A percentile compares a stretch with the other conserved stretches of the same genome.
Conservation (phyloP, 2,888 invertebrate genomes). For the Melanchra persicariae region DNA sequence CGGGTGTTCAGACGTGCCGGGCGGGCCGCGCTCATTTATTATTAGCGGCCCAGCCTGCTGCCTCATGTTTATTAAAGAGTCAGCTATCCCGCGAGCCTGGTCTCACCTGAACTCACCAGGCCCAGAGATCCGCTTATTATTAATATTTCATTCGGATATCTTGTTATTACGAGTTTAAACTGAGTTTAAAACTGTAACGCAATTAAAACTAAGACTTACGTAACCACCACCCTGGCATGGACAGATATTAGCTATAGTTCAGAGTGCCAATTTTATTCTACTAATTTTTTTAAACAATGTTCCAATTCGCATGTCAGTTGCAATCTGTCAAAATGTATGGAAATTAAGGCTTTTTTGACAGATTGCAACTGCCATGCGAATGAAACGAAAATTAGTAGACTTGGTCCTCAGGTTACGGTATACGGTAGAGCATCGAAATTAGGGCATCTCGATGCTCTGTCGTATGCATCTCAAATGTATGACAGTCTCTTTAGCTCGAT, state of each 20-base stretch:
- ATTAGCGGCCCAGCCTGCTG: constrained; percentile 77
- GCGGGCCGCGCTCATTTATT: constrained; percentile 78
- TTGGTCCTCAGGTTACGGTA: too few species aligned
- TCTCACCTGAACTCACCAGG: constrained; percentile 75
- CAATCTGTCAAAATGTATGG: too few species aligned
- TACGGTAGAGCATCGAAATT: too few species aligned
- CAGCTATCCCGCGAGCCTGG: constrained; percentile 71
- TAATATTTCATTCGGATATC: constrained; percentile 66
- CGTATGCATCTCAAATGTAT: background rate
- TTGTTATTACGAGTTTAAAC: constrained; percentile 39
- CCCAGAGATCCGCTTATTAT: constrained; percentile 68
- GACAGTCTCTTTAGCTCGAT: background rate
- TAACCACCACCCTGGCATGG: background rate
- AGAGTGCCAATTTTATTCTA: too few species aligned
- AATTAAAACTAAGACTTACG: constrained; percentile 14
- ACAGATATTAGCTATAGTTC: background rate
- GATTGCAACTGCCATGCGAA: too few species aligned
- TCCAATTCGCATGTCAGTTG: too few species aligned
- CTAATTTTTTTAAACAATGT: too few species aligned
- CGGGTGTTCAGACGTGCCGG: constrained; percentile 67
- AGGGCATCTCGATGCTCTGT: background rate
- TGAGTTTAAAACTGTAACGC: constrained; percentile 14
- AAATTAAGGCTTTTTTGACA: too few species aligned
- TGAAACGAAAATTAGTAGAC: too few species aligned
- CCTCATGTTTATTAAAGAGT: constrained; percentile 83